phyloP scores from a whole-genome alignment of 2,888 invertebrate genomes.

The Serripes groenlandicus region DNA sequence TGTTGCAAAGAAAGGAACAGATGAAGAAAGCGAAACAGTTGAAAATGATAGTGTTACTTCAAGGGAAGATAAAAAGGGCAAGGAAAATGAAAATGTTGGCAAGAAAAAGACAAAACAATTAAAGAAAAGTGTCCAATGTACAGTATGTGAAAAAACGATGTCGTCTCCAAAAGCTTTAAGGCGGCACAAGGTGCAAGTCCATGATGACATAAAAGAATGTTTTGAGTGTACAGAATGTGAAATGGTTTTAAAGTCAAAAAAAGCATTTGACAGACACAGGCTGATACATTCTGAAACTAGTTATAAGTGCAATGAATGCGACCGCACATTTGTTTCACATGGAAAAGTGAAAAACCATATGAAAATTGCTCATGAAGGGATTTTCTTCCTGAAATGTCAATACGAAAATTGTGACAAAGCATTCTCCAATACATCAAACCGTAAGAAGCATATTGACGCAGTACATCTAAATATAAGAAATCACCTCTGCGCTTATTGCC shows the following conservation, averaged over 20 bases:
- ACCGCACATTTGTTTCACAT: not conserved
- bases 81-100: not conserved
- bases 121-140: not conserved
- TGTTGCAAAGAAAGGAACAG: not conserved
- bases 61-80: not conserved
- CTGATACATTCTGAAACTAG: not conserved
- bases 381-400: not conserved
- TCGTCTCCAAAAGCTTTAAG: not conserved
- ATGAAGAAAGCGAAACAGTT: not conserved
- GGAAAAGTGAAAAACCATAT: not conserved
- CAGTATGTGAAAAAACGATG: not conserved
- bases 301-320: slow-evolving; percentile 14
- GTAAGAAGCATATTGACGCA: slow-evolving; percentile 1
- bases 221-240: not conserved
- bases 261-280: not conserved
- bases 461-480: slow-evolving; percentile 17
- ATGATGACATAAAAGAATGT: not conserved
- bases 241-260: not conserved
- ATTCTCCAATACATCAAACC: slow-evolving; percentile 14
- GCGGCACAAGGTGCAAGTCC: not conserved
- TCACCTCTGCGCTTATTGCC: slow-evolving; percentile 3
- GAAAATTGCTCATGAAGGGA: not conserved
- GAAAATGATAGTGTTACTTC: not conserved
- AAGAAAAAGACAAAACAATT: not conserved
- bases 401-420: not conserved